Conservation (phyloP, 2,113 vertebrate genomes). For the Erythrolamprus reginae region DNA sequence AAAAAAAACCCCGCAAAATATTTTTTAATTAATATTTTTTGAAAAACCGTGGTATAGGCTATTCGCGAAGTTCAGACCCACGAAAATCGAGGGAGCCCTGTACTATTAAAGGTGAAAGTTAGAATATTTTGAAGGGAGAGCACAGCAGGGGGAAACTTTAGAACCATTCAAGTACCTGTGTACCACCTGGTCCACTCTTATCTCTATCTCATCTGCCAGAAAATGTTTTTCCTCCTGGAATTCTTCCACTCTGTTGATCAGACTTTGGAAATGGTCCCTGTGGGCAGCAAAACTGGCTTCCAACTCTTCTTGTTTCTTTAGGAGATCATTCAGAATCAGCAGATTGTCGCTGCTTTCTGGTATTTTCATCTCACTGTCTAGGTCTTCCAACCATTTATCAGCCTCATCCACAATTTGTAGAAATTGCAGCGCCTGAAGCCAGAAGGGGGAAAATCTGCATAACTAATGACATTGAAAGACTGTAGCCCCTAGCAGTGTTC, state of each 20-base stretch:
- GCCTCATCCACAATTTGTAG: conserved; percentile 73
- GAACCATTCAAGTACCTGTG: conserved; percentile 66
- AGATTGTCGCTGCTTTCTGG: conserved; percentile 66
- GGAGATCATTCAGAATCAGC: conserved; percentile 67
- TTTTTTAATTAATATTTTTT: no score
- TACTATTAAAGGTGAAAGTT: background rate
- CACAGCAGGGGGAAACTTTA: background rate
- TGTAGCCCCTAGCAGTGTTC: no score
- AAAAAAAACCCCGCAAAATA: no score
- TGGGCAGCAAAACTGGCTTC: conserved; percentile 75
- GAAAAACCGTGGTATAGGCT: no score
- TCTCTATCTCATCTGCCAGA: conserved; percentile 74
- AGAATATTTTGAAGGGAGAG: background rate
- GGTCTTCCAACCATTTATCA: conserved; percentile 72
- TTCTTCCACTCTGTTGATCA: conserved; percentile 68
- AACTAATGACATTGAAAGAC: background rate
- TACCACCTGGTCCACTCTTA: conserved; percentile 67
- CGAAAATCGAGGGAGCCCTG: no score
- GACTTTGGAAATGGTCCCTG: conserved; percentile 64
- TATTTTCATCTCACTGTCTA: conserved; percentile 70
- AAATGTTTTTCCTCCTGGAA: conserved; percentile 74
- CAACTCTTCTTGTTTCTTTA: conserved; percentile 75
- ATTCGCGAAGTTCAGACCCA: no score
- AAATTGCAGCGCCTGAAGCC: conserved; percentile 75
- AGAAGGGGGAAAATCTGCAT: background rate